Percentiles rank a stretch among this genome's conserved stretches.
Conservation (phyloP, 37 sponge, comb jelly and placozoan genomes). For the Halichondria panicea region DNA sequence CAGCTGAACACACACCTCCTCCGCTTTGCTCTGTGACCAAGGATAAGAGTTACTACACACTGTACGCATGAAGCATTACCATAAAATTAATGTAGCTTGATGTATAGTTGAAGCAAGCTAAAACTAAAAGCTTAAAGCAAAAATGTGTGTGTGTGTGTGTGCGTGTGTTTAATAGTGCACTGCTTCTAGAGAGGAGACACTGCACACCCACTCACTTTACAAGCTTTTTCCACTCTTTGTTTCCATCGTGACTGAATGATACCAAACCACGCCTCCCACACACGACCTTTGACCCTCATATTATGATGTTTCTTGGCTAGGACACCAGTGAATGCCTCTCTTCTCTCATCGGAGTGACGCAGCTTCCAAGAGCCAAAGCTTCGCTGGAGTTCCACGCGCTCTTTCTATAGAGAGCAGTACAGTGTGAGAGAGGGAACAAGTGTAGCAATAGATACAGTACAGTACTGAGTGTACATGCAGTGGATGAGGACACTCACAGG, state of each 20-base stretch:
- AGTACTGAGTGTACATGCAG: background rate
- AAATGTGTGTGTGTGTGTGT: constrained; percentile 5
- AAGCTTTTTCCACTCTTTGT: constrained; percentile 87
- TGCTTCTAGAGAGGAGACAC: too few species aligned
- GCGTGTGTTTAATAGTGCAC: background rate
- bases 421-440: too few species aligned
- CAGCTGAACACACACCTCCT: constrained; percentile 86
- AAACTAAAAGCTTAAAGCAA: too few species aligned
- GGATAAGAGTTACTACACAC: background rate
- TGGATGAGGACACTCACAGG: background rate
- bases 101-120: too few species aligned
- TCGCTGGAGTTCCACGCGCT: constrained; percentile 52
- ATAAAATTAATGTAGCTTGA: too few species aligned
- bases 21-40: constrained; percentile 63
- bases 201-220: too few species aligned
- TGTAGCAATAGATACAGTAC: background rate
- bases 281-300: constrained; percentile 32
- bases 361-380: constrained; percentile 71
- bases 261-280: constrained; percentile 83
- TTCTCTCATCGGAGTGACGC: constrained; percentile 26
- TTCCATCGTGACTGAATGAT: constrained; percentile 81
- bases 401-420: constrained; percentile 33
- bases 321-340: constrained; percentile 26
- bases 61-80: background rate
- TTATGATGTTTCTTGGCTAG: constrained; percentile 69